phyloP scores from a whole-genome alignment of 2,113 vertebrate species.

The Aegithalos caudatus region DNA sequence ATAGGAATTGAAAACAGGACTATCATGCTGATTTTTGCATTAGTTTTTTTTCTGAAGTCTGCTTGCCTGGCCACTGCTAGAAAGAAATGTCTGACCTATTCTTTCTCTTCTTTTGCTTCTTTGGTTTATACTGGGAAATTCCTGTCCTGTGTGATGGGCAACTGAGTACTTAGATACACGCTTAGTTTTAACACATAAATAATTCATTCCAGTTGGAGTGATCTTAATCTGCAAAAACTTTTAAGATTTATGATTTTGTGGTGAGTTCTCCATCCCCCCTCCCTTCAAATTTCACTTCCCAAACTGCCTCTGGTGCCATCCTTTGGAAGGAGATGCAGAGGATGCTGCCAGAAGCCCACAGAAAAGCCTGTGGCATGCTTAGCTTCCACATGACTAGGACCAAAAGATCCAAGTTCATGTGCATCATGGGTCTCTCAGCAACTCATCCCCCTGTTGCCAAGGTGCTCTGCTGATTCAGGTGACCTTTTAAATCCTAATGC shows the following conservation, averaged over 20 bases:
- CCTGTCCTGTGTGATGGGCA: not conserved
- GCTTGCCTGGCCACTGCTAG: not conserved
- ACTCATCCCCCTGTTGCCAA: constrained; percentile 66
- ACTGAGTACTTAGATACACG: not conserved
- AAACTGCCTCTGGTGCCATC: not conserved
- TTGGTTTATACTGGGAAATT: not conserved
- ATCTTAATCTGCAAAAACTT: not conserved
- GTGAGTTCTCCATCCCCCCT: not conserved
- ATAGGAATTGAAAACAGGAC: not conserved
- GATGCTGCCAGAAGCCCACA: not conserved
- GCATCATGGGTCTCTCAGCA: constrained; percentile 62
- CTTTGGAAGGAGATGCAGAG: not conserved
- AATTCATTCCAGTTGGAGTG: not conserved
- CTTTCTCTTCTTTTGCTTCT: not conserved
- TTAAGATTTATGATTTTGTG: not conserved
- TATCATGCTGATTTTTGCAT: not conserved
- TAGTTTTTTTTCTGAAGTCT: not conserved
- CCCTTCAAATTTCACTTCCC: not conserved
- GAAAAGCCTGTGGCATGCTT: constrained; percentile 12
- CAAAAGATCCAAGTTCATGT: constrained; percentile 59
- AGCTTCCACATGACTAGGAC: constrained; percentile 45
- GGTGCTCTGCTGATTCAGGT: constrained; percentile 55
- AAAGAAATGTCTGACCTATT: not conserved
- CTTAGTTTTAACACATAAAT: not conserved
- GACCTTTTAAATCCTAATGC: constrained; percentile 66